These are phyloP conservation scores for Sycon ciliatum DNA, from an alignment of 37 sponge, comb jelly and placozoan species.

Conservation along the genomic window DNA sequence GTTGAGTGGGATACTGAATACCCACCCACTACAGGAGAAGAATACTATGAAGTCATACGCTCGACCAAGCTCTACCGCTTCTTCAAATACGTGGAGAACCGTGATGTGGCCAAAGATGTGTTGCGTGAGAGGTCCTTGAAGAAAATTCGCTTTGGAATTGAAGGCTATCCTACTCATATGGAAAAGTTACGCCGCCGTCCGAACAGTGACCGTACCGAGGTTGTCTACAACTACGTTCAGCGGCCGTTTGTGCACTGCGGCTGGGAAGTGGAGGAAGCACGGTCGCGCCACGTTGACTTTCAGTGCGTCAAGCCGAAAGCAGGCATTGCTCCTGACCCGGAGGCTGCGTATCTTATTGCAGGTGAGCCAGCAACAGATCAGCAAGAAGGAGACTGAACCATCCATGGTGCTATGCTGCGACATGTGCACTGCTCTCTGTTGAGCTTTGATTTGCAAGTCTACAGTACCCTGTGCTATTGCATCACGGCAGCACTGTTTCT, in stretches of 20 bases:
- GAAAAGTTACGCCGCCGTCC: slow-evolving; percentile 68
- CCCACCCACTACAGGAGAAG: slow-evolving; percentile 84
- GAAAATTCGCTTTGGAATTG: slow-evolving; percentile 89
- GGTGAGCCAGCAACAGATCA: too few relatives aligned
- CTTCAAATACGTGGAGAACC: slow-evolving; percentile 88
- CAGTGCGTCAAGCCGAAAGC: slow-evolving; percentile 75
- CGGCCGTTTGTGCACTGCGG: slow-evolving; percentile 78
- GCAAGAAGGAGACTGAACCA: too few relatives aligned
- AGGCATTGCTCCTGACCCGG: slow-evolving; percentile 79
- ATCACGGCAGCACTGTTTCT: too few relatives aligned
- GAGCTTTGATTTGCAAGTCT: too few relatives aligned
- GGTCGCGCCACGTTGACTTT: slow-evolving; percentile 94
- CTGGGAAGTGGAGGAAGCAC: slow-evolving; percentile 93
- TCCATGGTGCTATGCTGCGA: too few relatives aligned
- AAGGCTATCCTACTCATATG: slow-evolving; percentile 92
- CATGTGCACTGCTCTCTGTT: too few relatives aligned
- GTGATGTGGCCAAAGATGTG: slow-evolving; percentile 88
- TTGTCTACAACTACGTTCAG: slow-evolving; percentile 90
- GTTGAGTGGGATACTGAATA: slow-evolving; percentile 87
- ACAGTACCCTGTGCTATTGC: too few relatives aligned
- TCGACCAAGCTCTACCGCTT: slow-evolving; percentile 65
- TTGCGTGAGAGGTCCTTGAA: slow-evolving; percentile 82
- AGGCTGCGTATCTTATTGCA: too few relatives aligned
- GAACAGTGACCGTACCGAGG: slow-evolving; percentile 48
- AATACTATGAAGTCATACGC: slow-evolving; percentile 50